Evolutionary conservation across 2,113 vertebrate species (phyloP).

Genomic region (Arvicanthis niloticus): DNA sequence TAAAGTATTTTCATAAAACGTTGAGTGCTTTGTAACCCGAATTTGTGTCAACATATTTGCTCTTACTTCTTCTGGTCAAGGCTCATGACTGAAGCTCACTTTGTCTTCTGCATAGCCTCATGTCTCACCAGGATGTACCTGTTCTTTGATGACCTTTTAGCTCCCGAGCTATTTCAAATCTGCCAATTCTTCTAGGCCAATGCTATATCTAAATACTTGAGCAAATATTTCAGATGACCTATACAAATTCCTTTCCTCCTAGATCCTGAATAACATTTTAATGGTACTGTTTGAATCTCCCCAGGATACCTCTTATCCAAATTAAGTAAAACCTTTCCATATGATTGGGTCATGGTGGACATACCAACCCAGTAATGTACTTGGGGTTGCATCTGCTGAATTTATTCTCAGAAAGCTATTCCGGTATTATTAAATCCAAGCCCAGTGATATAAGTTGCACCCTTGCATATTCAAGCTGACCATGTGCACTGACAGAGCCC

Average conservation of each 20-base stretch:
- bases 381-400: conserved; percentile 50
- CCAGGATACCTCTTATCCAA: conserved; percentile 24
- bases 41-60: neutral
- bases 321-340: conserved; percentile 59
- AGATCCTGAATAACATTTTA: conserved; percentile 40
- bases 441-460: neutral
- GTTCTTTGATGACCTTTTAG: conserved; percentile 23
- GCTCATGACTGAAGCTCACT: neutral
- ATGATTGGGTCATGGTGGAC: neutral
- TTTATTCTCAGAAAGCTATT: conserved; percentile 45
- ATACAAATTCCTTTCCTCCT: conserved; percentile 49
- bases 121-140: neutral
- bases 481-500: neutral
- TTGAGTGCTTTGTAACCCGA: neutral
- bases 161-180: conserved; percentile 38
- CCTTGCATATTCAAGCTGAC: neutral
- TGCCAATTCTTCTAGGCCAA: conserved; percentile 48
- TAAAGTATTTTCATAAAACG: neutral
- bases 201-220: conserved; percentile 19
- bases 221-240: conserved; percentile 31
- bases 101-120: neutral
- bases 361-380: conserved; percentile 9
- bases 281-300: conserved; percentile 8
- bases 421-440: neutral
- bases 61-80: neutral